Percentiles rank a stretch among this genome's conserved stretches.
Evolutionary conservation across 2,888 invertebrate genomes (phyloP).

Genomic region (Drosophila robusta): DNA sequence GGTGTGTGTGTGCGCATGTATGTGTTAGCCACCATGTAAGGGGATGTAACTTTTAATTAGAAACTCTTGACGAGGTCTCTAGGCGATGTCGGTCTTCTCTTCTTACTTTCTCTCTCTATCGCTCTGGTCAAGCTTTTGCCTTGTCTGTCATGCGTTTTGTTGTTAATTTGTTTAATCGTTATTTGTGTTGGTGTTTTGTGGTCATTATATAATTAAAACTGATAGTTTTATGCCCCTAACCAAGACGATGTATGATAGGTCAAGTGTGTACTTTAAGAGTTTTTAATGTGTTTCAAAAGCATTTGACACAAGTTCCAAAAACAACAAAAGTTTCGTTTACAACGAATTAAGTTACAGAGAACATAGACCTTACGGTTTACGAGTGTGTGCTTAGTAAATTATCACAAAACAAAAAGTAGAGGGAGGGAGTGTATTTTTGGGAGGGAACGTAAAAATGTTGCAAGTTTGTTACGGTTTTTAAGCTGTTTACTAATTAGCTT

Average conservation of each 20-base stretch:
- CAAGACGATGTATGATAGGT: slow-evolving; percentile 29
- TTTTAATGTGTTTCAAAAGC: slow-evolving; percentile 36
- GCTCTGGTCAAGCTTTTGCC: slow-evolving; percentile 10
- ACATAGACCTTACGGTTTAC: not conserved
- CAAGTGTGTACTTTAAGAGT: slow-evolving; percentile 41
- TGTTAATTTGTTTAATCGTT: slow-evolving; percentile 56
- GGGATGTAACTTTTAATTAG: slow-evolving; percentile 76
- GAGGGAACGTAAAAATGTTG: slow-evolving; percentile 11
- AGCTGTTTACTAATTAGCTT: slow-evolving; percentile 37
- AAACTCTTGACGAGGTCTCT: slow-evolving; percentile 41
- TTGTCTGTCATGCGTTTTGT: slow-evolving; percentile 13
- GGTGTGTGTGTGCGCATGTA: not conserved
- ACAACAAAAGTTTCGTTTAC: slow-evolving; percentile 37
- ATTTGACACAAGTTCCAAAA: slow-evolving; percentile 35
- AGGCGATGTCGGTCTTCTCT: slow-evolving; percentile 7
- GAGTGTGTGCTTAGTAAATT: slow-evolving; percentile 28
- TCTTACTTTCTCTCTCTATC: not conserved
- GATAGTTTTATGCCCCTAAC: slow-evolving; percentile 54
- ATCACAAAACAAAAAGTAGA: slow-evolving; percentile 13
- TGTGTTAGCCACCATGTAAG: slow-evolving; percentile 11
- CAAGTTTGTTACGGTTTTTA: slow-evolving; percentile 18
- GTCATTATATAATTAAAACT: slow-evolving; percentile 54
- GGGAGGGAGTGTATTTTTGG: too few relatives aligned
- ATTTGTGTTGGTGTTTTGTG: slow-evolving; percentile 47
- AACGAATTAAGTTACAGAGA: slow-evolving; percentile 15